Conservation (phyloP, 2,888 invertebrate species). For the Eulithis prunata region DNA sequence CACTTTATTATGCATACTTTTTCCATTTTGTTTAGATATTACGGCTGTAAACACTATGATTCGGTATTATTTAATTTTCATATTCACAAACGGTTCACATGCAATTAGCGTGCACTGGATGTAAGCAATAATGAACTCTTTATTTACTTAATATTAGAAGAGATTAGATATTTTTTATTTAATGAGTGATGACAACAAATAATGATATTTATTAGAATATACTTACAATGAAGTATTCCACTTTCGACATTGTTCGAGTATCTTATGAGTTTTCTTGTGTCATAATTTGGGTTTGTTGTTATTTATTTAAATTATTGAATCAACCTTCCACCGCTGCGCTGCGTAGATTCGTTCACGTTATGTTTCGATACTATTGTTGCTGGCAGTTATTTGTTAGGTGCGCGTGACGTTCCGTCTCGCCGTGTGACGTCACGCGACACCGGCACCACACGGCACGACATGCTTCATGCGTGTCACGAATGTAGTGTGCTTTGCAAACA, state of each 20-base stretch:
- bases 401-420: conserved; percentile 31
- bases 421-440: conserved; percentile 14
- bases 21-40: conserved; percentile 22
- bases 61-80: conserved; percentile 31
- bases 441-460: conserved; percentile 31
- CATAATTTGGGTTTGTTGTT: conserved; percentile 80
- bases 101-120: conserved; percentile 56
- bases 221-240: conserved; percentile 75
- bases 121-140: conserved; percentile 75
- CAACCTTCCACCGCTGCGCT: conserved; percentile 51
- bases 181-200: conserved; percentile 80
- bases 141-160: conserved; percentile 80
- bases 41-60: conserved; percentile 28
- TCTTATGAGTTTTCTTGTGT: conserved; percentile 72
- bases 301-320: conserved; percentile 79
- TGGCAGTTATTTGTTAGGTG: conserved; percentile 46
- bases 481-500: conserved; percentile 42
- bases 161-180: conserved; percentile 83
- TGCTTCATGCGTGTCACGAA: conserved; percentile 37
- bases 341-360: conserved; percentile 49
- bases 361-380: conserved; percentile 45
- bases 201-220: conserved; percentile 80
- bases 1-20: conserved; percentile 43
- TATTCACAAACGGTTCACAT: conserved; percentile 29
- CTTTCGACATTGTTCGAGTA: conserved; percentile 77